These are phyloP conservation scores for Carassius auratus DNA, from an alignment of 2,113 vertebrate species.

Conservation along the genomic window DNA sequence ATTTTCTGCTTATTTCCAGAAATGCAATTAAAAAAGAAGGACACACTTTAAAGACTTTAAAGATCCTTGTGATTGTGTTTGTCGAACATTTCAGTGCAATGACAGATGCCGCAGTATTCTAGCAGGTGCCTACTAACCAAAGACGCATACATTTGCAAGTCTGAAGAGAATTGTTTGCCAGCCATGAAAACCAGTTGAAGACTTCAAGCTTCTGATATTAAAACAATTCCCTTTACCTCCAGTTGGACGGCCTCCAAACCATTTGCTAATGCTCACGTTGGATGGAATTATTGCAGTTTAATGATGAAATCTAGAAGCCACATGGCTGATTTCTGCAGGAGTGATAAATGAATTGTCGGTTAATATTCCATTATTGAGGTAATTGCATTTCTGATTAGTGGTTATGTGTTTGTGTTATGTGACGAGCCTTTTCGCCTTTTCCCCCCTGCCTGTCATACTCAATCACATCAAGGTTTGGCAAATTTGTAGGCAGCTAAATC, in stretches of 20 bases:
- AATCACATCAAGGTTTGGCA: slow-evolving; percentile 4
- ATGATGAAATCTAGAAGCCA: slow-evolving; percentile 24
- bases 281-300: slow-evolving; percentile 45
- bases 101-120: slow-evolving; percentile 37
- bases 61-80: slow-evolving; percentile 21
- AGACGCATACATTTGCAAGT: slow-evolving; percentile 38
- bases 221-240: slow-evolving; percentile 4
- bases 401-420: background rate
- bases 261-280: slow-evolving; percentile 22
- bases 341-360: slow-evolving; percentile 36
- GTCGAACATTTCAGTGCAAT: slow-evolving; percentile 25
- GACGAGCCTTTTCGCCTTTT: background rate
- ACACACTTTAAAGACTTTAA: slow-evolving; percentile 26
- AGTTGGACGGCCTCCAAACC: slow-evolving; percentile 22
- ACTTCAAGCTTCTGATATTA: slow-evolving; percentile 9
- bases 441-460: background rate
- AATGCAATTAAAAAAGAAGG: slow-evolving; percentile 52
- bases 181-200: slow-evolving; percentile 9
- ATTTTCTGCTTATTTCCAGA: slow-evolving; percentile 5
- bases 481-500: background rate
- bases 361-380: background rate
- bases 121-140: slow-evolving; percentile 46
- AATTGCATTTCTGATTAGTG: slow-evolving; percentile 14
- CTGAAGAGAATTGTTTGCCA: background rate
- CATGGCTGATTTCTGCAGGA: slow-evolving; percentile 2